Evolutionary conservation across 2,113 vertebrate genomes (phyloP).

Genomic region (Brachionichthys hirsutus): DNA sequence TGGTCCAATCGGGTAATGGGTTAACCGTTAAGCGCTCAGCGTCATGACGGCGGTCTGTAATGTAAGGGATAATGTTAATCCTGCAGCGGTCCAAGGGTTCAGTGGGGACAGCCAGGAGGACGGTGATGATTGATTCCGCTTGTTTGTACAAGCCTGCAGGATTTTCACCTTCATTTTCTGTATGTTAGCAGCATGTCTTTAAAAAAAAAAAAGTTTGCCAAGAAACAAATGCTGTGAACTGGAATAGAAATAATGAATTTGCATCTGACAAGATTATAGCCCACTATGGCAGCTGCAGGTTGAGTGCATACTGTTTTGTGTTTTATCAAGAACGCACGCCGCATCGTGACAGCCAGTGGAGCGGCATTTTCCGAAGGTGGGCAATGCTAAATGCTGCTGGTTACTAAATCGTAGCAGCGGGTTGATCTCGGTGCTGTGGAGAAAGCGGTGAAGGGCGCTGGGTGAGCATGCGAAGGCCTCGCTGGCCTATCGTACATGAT

Average conservation of each 20-base stretch:
- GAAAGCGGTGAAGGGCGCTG: slow-evolving; percentile 65
- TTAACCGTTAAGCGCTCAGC: slow-evolving; percentile 70
- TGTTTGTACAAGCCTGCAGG: slow-evolving; percentile 36
- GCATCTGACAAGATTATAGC: neutral
- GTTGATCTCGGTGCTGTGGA: slow-evolving; percentile 30
- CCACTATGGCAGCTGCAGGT: neutral
- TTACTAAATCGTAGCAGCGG: neutral
- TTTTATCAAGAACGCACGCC: neutral
- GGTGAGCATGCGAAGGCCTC: slow-evolving; percentile 54
- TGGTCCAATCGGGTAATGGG: slow-evolving; percentile 70
- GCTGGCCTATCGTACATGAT: slow-evolving; percentile 64
- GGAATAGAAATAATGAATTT: neutral
- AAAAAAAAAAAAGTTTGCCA: neutral
- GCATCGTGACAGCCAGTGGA: slow-evolving; percentile 24
- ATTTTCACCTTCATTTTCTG: slow-evolving; percentile 18
- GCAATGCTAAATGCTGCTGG: no score
- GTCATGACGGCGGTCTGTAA: slow-evolving; percentile 63
- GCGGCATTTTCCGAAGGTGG: slow-evolving; percentile 24
- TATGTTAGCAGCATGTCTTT: neutral
- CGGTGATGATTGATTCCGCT: slow-evolving; percentile 50
- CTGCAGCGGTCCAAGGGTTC: slow-evolving; percentile 64
- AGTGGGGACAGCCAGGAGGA: slow-evolving; percentile 56
- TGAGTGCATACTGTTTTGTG: neutral
- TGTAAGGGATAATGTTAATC: slow-evolving; percentile 74
- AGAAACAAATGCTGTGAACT: neutral